Conservation (phyloP, 2,797 vertebrate species). For the Orientallactaga sibirica region DNA sequence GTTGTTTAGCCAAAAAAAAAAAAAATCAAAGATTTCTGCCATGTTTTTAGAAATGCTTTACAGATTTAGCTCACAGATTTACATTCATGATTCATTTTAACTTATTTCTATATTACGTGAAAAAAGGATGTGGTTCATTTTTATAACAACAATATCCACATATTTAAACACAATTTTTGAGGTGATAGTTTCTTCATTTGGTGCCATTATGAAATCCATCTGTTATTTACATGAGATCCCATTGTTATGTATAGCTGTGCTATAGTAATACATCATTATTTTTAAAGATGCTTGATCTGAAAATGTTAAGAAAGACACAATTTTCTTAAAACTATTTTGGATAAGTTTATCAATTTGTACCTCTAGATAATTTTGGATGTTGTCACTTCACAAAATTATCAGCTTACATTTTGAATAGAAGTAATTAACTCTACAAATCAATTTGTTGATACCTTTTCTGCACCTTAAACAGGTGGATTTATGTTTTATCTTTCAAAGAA, state of each 20-base stretch:
- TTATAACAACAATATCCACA: neutral
- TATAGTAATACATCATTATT: neutral
- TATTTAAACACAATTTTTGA: conserved; percentile 66
- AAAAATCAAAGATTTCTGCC: too few relatives aligned
- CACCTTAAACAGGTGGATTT: neutral
- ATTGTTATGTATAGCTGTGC: neutral
- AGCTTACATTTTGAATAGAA: neutral
- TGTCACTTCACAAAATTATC: neutral
- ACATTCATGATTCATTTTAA: too few relatives aligned
- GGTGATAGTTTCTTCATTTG: neutral
- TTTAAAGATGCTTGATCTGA: neutral
- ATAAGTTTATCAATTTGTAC: neutral
- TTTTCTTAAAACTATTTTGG: neutral
- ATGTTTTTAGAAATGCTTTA: too few relatives aligned
- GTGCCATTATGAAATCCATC: neutral
- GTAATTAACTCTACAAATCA: neutral
- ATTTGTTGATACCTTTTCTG: neutral
- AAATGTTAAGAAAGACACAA: neutral
- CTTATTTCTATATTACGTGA: neutral
- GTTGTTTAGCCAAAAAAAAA: too few relatives aligned
- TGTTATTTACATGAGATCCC: neutral
- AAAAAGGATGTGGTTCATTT: neutral
- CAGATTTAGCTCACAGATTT: too few relatives aligned
- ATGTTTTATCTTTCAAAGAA: neutral
- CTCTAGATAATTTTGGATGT: neutral